Conservation (phyloP, 2,797 vertebrate species). For the Neosilurus mollespiculum region DNA sequence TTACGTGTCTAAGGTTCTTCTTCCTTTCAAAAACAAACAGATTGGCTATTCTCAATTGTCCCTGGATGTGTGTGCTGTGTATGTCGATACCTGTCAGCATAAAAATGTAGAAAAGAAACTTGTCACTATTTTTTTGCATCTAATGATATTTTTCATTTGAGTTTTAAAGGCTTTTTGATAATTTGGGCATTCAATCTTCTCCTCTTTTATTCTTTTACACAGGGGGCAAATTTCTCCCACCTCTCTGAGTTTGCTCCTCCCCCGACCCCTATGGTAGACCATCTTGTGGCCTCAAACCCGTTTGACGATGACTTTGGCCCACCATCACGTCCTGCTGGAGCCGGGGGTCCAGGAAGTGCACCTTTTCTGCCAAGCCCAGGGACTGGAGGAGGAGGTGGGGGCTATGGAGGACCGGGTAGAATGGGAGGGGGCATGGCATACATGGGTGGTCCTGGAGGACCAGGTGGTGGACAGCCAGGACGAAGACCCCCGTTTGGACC, state of each 20-base stretch:
- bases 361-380: constrained; percentile 85
- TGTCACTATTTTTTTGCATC: background rate
- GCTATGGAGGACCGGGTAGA: constrained; percentile 79
- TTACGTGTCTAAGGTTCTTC: background rate
- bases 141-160: background rate
- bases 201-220: background rate
- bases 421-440: constrained; percentile 76
- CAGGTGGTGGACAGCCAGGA: constrained; percentile 74
- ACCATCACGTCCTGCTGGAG: constrained; percentile 76
- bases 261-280: constrained; percentile 96
- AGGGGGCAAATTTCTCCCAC: constrained; percentile 93
- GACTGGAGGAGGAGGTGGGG: constrained; percentile 69
- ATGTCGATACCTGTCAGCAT: too few species aligned
- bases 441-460: constrained; percentile 75
- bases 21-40: background rate
- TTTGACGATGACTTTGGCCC: constrained; percentile 95
- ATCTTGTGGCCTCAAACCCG: constrained; percentile 95
- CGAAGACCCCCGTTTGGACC: constrained; percentile 81
- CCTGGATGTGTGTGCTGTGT: background rate
- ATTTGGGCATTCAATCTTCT: background rate
- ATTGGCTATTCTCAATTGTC: background rate
- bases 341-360: constrained; percentile 72
- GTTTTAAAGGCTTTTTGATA: background rate
- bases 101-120: background rate
- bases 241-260: constrained; percentile 97